Evolutionary conservation across 1,140 invertebrate species (phyloP), one percentile per base, ranked within the genome.

Genomic region (Atta colombica): DNA sequence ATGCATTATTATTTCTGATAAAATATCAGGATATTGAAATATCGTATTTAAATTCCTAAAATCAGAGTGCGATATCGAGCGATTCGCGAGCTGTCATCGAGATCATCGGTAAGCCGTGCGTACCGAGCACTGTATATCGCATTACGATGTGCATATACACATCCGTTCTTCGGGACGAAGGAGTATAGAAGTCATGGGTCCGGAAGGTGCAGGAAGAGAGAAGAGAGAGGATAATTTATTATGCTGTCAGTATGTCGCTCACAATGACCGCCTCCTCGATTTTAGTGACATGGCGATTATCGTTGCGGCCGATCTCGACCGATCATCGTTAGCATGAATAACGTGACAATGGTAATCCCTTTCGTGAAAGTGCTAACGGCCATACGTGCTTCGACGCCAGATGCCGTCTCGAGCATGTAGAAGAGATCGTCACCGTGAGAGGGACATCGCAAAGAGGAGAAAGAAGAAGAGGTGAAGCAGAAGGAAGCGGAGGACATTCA

Each of bases 321-420:
- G 94, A 95, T 94, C 94, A 94, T 94, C 94, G 92, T 95, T 94
- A 94, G 93, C 92, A 94, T 94, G 93, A 94, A 94, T 94, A 94
- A 94, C 92, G 92, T 93, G 92, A 94, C 94, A 95, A 95, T 94
- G 90, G 92, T 94, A 94, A 94, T 95, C 93, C 94, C 88, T 90
- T 89, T 90, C 89, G 91, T 87, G 87, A 92, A 89, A 91, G 87
- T 90, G 88, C 90, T 88, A 91, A 91, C 90, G 89, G 89, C 90
- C 90, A 63, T 89, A 87, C 89, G 89, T 88, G 89, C 80, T 86
- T 88, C 85, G 91, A 91, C 89, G 87, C 90, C 91, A 92, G 93
- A 92, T 90, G 92, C 89, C 90, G 89, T 85, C 85, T 72, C 65
- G 77, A 75, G 91, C 92, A 92, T 92, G 88, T 87, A 88, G 85